phyloP scores from a whole-genome alignment of 1,140 invertebrate species.

The Stratiolaelaps scimitus region DNA sequence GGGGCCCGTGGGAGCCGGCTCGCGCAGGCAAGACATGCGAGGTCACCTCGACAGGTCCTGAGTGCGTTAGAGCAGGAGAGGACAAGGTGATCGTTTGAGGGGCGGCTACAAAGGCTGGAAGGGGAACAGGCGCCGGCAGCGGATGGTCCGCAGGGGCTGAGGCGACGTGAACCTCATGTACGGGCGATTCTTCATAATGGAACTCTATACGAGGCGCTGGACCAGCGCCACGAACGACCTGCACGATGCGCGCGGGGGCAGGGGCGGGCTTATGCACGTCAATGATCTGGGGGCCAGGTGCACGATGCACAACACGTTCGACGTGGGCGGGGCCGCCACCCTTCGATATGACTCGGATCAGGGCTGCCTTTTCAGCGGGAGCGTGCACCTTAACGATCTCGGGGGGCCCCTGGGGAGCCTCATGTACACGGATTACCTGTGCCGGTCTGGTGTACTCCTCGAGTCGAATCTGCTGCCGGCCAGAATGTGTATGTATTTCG shows the following conservation, averaged over 20 bases:
- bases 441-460: conserved; percentile 9
- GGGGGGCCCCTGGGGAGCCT: background rate
- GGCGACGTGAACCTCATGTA: conserved; percentile 24
- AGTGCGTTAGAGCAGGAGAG: background rate
- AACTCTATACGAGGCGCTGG: conserved; percentile 14
- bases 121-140: background rate
- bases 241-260: conserved; percentile 1
- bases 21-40: background rate
- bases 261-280: conserved; percentile 11
- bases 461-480: conserved; percentile 3
- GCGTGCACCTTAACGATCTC: conserved; percentile 24
- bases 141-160: background rate
- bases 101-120: too few species aligned
- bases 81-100: conserved; percentile 9
- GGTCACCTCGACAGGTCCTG: conserved; percentile 16
- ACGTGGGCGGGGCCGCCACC: conserved; percentile 1
- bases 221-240: conserved; percentile 7
- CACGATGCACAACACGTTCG: conserved; percentile 12
- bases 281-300: conserved; percentile 12
- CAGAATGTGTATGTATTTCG: conserved; percentile 12
- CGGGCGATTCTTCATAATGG: conserved; percentile 11
- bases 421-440: conserved; percentile 5
- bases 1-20: background rate
- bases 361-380: conserved; percentile 10
- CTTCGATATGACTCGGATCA: conserved; percentile 19